Evolutionary conservation across 2,888 invertebrate genomes (phyloP).

Genomic region (Hydroisotoma schaefferi): DNA sequence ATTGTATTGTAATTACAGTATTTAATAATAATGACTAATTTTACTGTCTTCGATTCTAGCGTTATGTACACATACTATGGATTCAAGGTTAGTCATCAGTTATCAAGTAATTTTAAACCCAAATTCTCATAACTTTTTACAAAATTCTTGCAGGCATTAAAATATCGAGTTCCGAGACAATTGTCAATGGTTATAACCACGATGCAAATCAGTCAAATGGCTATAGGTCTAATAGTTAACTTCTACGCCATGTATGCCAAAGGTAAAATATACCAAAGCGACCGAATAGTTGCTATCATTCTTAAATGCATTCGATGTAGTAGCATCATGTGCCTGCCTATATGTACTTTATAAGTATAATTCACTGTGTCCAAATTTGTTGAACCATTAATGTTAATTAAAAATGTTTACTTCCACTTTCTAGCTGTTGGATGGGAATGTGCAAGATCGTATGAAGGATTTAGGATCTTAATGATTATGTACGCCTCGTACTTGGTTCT

Average conservation of each 20-base stretch:
- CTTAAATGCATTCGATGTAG: neutral
- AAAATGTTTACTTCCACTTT: neutral
- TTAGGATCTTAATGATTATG: slow-evolving; percentile 83
- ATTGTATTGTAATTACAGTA: too few species aligned
- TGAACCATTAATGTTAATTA: neutral
- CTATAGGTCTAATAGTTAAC: slow-evolving; percentile 85
- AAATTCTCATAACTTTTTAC: neutral
- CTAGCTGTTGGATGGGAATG: slow-evolving; percentile 35
- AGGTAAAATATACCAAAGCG: slow-evolving; percentile 18
- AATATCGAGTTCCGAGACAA: slow-evolving; percentile 35
- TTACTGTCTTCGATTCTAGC: slow-evolving; percentile 1
- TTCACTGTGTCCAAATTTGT: neutral
- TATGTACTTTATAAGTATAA: neutral
- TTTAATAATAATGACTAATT: neutral
- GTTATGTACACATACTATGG: slow-evolving; percentile 42
- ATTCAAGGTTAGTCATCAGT: slow-evolving; percentile 27
- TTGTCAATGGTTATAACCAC: slow-evolving; percentile 79
- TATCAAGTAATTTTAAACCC: too few species aligned
- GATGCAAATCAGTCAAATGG: slow-evolving; percentile 88
- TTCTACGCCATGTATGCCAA: slow-evolving; percentile 63
- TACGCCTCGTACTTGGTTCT: slow-evolving; percentile 90
- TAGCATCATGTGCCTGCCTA: neutral
- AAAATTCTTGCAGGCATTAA: slow-evolving; percentile 19
- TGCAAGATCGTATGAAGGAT: slow-evolving; percentile 37
- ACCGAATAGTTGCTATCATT: too few species aligned